phyloP scores from a whole-genome alignment of 2,113 vertebrate genomes.

The Lamprotornis superbus region DNA sequence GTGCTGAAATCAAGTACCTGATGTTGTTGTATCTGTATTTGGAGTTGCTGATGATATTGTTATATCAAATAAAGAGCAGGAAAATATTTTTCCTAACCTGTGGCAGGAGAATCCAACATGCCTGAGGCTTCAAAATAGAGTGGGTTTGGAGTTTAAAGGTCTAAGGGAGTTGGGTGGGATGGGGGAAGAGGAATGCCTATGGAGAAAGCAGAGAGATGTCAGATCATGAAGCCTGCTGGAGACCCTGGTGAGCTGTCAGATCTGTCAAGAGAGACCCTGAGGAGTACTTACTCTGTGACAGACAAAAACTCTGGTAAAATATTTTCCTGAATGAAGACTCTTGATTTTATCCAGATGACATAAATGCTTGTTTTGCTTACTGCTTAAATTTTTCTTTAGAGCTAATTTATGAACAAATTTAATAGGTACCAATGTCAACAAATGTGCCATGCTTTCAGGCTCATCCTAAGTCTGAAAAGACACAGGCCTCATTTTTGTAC shows the following conservation, averaged over 20 bases:
- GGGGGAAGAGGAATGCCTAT: background rate
- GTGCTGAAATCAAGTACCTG: background rate
- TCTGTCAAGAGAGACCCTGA: background rate
- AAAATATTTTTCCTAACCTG: background rate
- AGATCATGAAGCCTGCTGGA: background rate
- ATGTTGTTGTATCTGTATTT: background rate
- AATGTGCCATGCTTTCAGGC: background rate
- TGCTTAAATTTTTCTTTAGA: background rate
- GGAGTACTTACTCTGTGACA: background rate
- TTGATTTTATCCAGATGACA: background rate
- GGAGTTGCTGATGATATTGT: background rate
- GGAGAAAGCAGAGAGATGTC: background rate
- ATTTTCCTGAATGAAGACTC: background rate
- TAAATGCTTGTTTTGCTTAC: background rate
- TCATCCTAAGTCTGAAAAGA: background rate
- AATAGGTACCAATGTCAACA: accelerated
- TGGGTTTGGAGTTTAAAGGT: background rate
- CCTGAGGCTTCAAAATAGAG: background rate
- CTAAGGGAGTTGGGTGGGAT: background rate
- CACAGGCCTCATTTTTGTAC: background rate
- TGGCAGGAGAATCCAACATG: background rate
- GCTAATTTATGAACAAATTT: background rate
- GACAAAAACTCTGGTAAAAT: background rate
- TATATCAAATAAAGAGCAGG: background rate
- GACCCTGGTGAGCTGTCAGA: background rate